These are phyloP conservation scores for Apodemus agrarius DNA, from an alignment of 2,797 vertebrate species.

Conservation along the genomic window DNA sequence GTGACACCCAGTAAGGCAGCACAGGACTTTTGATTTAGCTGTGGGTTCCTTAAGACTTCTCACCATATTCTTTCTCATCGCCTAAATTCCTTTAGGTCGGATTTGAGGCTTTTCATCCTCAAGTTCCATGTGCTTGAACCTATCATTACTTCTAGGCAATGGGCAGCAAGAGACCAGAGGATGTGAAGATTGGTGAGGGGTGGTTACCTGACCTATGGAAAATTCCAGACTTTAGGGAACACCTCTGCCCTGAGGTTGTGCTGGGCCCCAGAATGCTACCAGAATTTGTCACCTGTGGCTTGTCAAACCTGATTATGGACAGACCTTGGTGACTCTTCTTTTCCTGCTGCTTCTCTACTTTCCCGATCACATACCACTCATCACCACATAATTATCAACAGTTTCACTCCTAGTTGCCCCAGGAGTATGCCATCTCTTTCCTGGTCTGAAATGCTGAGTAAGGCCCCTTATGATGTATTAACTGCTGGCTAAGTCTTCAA, in stretches of 20 bases:
- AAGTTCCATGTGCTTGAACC: not conserved
- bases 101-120: not conserved
- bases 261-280: not conserved
- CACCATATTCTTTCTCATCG: not conserved
- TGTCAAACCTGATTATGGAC: not conserved
- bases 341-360: not conserved
- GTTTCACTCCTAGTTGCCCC: not conserved
- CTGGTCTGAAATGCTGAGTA: not conserved
- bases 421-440: not conserved
- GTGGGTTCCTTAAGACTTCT: not conserved
- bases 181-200: not conserved
- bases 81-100: not conserved
- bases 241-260: not conserved
- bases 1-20: not conserved
- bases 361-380: not conserved
- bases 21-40: not conserved
- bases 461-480: conserved; percentile 6
- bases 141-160: not conserved
- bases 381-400: not conserved
- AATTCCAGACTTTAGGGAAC: not conserved
- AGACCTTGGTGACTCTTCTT: not conserved
- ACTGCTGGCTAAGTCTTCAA: not conserved
- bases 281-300: not conserved
- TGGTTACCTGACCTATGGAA: not conserved
- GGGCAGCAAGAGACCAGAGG: not conserved